Percentiles rank a stretch among this genome's conserved stretches.
Evolutionary conservation across 1,140 invertebrate species (phyloP).

Genomic region (Helicorthomorpha holstii): DNA sequence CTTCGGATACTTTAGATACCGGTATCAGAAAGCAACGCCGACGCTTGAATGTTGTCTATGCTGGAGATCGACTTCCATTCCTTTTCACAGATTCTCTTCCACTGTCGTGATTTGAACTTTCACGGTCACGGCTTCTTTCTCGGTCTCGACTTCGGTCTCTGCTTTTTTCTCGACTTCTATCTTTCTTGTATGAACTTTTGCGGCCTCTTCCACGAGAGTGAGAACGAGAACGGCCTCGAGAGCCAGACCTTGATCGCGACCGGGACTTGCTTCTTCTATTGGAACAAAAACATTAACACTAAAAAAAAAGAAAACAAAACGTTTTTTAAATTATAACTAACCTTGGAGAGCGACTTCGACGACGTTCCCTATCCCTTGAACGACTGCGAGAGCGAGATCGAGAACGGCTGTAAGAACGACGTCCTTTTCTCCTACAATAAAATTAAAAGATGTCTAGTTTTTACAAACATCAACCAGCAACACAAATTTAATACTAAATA

Average conservation of each 20-base stretch:
- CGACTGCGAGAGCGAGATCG: not conserved
- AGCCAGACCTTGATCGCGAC: not conserved
- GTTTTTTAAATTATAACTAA: not conserved
- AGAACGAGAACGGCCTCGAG: not conserved
- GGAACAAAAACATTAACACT: not conserved
- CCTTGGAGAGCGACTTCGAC: not conserved
- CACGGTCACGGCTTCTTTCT: not conserved
- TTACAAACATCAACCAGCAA: not conserved
- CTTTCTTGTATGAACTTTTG: too few species aligned
- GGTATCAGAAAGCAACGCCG: too few species aligned
- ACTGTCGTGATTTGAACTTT: not conserved
- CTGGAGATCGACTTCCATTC: not conserved
- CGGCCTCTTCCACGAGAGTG: too few species aligned
- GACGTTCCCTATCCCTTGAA: not conserved
- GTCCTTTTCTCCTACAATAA: not conserved
- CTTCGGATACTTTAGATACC: too few species aligned
- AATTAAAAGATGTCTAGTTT: not conserved
- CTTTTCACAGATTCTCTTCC: not conserved
- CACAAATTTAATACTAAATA: not conserved
- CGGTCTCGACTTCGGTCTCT: too few species aligned
- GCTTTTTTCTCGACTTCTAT: too few species aligned
- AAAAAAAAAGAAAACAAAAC: not conserved
- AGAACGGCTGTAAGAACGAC: not conserved
- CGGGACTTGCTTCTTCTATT: not conserved
- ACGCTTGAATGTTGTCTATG: too few species aligned